Evolutionary conservation across 2,113 vertebrate genomes (phyloP), one percentile per base, ranked within the genome.

Genomic region (Nematolebias whitei): DNA sequence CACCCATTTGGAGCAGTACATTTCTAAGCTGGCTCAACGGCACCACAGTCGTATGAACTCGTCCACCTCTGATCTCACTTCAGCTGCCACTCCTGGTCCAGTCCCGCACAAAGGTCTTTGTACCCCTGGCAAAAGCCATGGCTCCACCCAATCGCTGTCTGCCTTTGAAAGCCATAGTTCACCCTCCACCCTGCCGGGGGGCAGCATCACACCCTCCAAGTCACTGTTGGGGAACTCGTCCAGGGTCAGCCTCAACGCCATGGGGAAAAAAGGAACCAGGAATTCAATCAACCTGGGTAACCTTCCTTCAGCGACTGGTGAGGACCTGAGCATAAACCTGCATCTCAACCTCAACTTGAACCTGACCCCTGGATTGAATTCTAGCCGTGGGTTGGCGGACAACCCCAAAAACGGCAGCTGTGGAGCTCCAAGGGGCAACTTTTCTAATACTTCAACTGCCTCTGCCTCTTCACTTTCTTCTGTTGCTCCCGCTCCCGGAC

Each of bases 211-310:
- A 23, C 93, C 80, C 24, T 90, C 86, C 19, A 92, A 91, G 71
- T 92, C 92, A n/a, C 75, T 91, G 41, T 44, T 92, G 20, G 92
- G 93, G 13, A 93, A 91, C 77, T 86, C 90, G 0, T 88, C 89
- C 24, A 80, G 90, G 77, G 89, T 92, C 47, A 90, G 79, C 56
- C 84, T 92, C 26, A 92, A 87, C 57, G 82, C 84, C 18, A 73
- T 78, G 0, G 88, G 89, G 2, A 93, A 93, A 72, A 90, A 86
- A 45, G 85, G 89, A 35, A 92, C 86, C 19, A 85, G 93, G 77
- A 94, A 94, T 74, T 93, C 92, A 9, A 93, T 93, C 76, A 93
- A 93, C 67, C 84, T 93, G 24, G 93, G 93, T 26, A 93, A 93
- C 78, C 85, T 93, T 22, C 92, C 93, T 4, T 93, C 93, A 9